phyloP scores from a whole-genome alignment of 2,888 invertebrate species.

The Diachrysia chrysitis region DNA sequence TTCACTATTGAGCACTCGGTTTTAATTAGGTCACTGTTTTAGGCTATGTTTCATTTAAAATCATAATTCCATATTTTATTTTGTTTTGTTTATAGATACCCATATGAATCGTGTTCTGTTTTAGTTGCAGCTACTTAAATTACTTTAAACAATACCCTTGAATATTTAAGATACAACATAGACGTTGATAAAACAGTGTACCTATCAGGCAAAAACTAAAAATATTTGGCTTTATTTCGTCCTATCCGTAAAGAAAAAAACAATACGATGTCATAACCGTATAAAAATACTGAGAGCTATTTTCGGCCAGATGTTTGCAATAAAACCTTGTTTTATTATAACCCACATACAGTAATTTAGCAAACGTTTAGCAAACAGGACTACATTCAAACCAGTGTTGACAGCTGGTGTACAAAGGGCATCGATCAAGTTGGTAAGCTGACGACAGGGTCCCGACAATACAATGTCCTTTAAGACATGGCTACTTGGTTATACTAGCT shows the following conservation, averaged over 20 bases:
- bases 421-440: constrained; percentile 69
- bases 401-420: constrained; percentile 65
- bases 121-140: constrained; percentile 30
- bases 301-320: constrained; percentile 43
- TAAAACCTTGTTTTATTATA: constrained; percentile 36
- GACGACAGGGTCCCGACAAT: constrained; percentile 33
- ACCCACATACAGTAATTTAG: constrained; percentile 24
- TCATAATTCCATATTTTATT: constrained; percentile 25
- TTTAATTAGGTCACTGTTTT: constrained; percentile 51
- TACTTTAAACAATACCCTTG: not conserved
- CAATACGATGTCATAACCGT: constrained; percentile 10
- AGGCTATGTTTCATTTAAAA: constrained; percentile 26
- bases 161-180: no score
- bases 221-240: not conserved
- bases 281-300: constrained; percentile 18
- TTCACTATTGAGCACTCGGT: constrained; percentile 72
- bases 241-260: constrained; percentile 10
- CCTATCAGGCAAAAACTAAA: not conserved
- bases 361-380: constrained; percentile 50
- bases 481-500: constrained; percentile 17
- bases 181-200: not conserved
- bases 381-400: constrained; percentile 65
- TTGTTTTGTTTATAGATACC: constrained; percentile 6
- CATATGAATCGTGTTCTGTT: constrained; percentile 17
- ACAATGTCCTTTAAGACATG: constrained; percentile 12